A percentile compares a stretch with the other conserved stretches of the same genome.
Evolutionary conservation across 2,888 invertebrate genomes (phyloP).

Genomic region (Tenodera sinensis): DNA sequence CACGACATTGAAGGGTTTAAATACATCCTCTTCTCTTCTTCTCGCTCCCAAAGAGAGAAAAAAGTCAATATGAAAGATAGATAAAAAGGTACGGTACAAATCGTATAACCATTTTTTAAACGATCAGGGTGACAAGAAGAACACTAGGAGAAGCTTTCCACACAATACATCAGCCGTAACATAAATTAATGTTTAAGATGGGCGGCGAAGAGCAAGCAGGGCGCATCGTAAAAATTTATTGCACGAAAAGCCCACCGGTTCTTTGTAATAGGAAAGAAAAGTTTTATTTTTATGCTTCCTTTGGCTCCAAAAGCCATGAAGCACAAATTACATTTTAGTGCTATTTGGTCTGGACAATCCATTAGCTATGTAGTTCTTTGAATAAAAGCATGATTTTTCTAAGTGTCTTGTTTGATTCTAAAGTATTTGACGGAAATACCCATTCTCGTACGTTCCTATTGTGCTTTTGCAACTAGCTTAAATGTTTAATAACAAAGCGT

Average conservation of each 20-base stretch:
- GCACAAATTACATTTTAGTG: neutral
- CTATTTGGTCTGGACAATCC: neutral
- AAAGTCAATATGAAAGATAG: neutral
- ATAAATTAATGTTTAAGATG: constrained; percentile 3
- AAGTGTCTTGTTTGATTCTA: neutral
- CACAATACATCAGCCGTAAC: constrained; percentile 4
- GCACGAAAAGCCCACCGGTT: neutral
- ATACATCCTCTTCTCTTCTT: neutral
- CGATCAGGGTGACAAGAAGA: neutral
- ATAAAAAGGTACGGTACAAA: neutral
- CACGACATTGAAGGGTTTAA: constrained; percentile 4
- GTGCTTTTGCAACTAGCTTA: no score
- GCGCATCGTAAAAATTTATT: neutral
- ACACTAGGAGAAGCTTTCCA: neutral
- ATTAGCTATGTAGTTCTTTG: neutral
- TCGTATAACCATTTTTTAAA: constrained; percentile 11
- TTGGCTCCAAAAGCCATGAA: neutral
- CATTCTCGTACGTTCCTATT: no score
- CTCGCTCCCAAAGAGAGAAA: neutral
- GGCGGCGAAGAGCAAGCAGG: neutral
- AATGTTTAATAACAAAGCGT: no score
- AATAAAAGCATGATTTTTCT: neutral
- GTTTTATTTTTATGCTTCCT: neutral
- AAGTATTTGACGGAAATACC: neutral
- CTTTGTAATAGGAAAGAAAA: neutral